Percentiles rank a stretch among this genome's conserved stretches.
phyloP scores from a whole-genome alignment of 2,113 vertebrate species.

The Pangasianodon hypophthalmus region DNA sequence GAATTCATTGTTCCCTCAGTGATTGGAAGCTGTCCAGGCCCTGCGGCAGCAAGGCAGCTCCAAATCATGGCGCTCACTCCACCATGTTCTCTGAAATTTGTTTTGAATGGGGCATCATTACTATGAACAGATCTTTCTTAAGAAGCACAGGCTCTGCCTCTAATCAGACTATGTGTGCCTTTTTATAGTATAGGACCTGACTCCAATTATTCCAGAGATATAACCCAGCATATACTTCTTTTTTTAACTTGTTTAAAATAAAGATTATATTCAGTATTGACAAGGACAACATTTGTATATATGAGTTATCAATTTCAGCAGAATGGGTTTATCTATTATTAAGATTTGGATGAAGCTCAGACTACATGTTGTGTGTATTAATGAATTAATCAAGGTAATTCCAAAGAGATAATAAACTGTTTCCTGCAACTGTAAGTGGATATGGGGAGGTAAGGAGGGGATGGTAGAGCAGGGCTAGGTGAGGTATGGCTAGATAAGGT shows the following conservation, averaged over 20 bases:
- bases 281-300: not conserved
- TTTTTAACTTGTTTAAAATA: not conserved
- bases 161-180: not conserved
- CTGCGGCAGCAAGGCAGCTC: not conserved
- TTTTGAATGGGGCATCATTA: not conserved
- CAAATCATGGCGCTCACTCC: not conserved
- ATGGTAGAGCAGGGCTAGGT: not conserved
- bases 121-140: not conserved
- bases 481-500: not conserved
- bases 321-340: not conserved
- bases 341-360: not conserved
- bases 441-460: not conserved
- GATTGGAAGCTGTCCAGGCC: not conserved
- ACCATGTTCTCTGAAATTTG: not conserved
- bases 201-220: not conserved
- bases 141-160: not conserved
- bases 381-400: not conserved
- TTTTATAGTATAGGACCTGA: not conserved
- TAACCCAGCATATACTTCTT: not conserved
- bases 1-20: not conserved
- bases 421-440: not conserved
- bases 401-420: not conserved
- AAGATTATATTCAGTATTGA: not conserved
- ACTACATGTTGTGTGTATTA: not conserved
- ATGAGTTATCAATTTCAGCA: not conserved